Percentiles rank a stretch among this genome's conserved stretches.
Evolutionary conservation across 2,113 vertebrate species (phyloP).

Genomic region (Periophthalmus modestus): DNA sequence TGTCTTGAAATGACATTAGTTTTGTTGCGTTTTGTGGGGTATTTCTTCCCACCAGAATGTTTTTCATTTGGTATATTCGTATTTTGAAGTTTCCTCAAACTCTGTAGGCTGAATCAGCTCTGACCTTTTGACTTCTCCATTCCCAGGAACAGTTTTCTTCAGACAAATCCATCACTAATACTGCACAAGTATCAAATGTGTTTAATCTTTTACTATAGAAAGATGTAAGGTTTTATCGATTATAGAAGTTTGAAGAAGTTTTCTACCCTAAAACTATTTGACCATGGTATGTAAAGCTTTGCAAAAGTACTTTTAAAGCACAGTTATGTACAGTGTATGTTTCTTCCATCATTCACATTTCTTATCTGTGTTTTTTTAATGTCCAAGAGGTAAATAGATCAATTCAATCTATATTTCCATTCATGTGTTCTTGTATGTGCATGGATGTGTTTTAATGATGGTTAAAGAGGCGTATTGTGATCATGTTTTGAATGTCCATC

Average conservation of each 20-base stretch:
- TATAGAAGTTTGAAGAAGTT: not conserved
- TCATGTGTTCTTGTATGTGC: too few species aligned
- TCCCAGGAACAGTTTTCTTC: slow-evolving; percentile 15
- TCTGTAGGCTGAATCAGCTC: slow-evolving; percentile 21
- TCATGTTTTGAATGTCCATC: too few species aligned
- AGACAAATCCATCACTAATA: slow-evolving; percentile 9
- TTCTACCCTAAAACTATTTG: not conserved
- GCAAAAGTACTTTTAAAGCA: too few species aligned
- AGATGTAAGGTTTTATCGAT: not conserved
- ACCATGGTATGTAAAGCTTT: too few species aligned
- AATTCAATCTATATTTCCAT: too few species aligned
- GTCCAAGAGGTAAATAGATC: too few species aligned
- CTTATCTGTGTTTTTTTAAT: too few species aligned
- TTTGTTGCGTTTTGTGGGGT: not conserved
- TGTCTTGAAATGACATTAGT: not conserved
- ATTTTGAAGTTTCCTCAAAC: slow-evolving; percentile 10
- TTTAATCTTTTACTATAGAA: not conserved
- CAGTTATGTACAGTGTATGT: too few species aligned
- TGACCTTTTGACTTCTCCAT: slow-evolving; percentile 9
- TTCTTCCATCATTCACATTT: too few species aligned
- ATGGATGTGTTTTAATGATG: too few species aligned
- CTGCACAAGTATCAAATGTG: not conserved
- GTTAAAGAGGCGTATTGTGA: too few species aligned
- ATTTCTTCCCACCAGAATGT: not conserved
- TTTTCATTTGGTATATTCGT: not conserved